Percentiles rank a stretch among this genome's conserved stretches.
Conservation (phyloP, 2,113 vertebrate genomes). For the Aythya baeri region DNA sequence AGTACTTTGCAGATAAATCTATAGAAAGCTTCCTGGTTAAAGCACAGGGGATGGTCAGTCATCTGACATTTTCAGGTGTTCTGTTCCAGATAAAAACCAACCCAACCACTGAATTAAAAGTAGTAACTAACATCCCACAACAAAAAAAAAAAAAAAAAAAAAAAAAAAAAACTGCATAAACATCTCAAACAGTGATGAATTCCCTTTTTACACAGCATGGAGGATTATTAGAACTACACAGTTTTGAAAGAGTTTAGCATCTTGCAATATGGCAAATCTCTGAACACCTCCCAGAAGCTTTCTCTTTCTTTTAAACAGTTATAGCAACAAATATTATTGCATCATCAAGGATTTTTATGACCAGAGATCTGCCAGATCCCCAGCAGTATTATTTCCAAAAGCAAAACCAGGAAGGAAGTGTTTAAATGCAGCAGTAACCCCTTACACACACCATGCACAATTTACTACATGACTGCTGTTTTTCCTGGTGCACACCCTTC, state of each 20-base stretch:
- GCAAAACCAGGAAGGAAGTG: neutral
- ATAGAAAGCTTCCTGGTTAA: neutral
- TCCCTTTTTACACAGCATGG: accelerated
- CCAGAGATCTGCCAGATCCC: neutral
- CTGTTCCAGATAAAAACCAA: neutral
- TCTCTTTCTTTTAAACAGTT: neutral
- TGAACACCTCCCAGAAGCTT: neutral
- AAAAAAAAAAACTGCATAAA: neutral
- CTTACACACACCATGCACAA: accelerated
- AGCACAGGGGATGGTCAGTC: neutral
- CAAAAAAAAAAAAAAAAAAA: neutral
- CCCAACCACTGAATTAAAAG: neutral
- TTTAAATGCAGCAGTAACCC: neutral
- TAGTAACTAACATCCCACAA: neutral
- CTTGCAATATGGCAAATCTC: neutral
- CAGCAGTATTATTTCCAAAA: neutral
- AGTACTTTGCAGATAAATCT: neutral
- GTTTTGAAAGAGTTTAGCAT: neutral
- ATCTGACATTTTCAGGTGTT: neutral
- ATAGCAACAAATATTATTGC: neutral
- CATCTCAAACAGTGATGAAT: neutral
- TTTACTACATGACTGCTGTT: neutral
- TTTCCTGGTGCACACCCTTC: neutral
- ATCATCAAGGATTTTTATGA: neutral
- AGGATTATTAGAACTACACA: neutral